Percentiles rank a stretch among this genome's conserved stretches.
phyloP scores from a whole-genome alignment of 1,140 invertebrate species.

The Venturia canescens region DNA sequence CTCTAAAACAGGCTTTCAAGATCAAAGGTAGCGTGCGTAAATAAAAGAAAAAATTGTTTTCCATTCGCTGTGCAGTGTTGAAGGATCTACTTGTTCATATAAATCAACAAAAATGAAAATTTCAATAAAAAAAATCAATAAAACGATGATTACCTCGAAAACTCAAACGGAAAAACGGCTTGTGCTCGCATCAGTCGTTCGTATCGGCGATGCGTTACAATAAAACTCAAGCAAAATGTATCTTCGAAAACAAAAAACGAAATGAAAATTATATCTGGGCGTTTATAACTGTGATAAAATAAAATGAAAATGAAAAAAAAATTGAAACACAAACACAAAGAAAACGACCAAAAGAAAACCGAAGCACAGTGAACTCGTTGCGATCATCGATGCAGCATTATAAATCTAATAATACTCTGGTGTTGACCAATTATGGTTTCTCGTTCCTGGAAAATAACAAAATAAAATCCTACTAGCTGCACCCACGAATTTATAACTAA shows the following conservation, averaged over 20 bases:
- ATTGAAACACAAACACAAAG: neutral
- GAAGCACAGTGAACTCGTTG: too few species aligned
- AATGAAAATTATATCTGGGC: neutral
- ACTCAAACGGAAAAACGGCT: slow-evolving; percentile 8
- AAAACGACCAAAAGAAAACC: neutral
- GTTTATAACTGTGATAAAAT: neutral
- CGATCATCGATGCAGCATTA: too few species aligned
- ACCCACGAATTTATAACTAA: too few species aligned
- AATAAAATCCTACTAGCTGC: too few species aligned
- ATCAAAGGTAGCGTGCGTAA: neutral
- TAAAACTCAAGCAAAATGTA: slow-evolving; percentile 38
- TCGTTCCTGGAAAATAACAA: too few species aligned
- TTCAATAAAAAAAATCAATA: neutral
- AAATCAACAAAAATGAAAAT: too few species aligned
- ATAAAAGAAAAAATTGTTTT: neutral
- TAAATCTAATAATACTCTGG: too few species aligned
- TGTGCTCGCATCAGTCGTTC: slow-evolving; percentile 12
- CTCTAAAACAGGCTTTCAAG: too few species aligned
- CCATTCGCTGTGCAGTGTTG: too few species aligned
- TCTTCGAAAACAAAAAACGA: slow-evolving; percentile 30
- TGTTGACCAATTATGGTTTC: too few species aligned
- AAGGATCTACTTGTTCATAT: too few species aligned
- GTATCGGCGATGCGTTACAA: neutral
- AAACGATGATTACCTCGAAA: slow-evolving; percentile 23
- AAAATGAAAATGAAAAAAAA: neutral